Percentiles rank a stretch among this genome's conserved stretches.
Evolutionary conservation across 2,888 invertebrate species (phyloP).

Genomic region (Lithosia quadra): DNA sequence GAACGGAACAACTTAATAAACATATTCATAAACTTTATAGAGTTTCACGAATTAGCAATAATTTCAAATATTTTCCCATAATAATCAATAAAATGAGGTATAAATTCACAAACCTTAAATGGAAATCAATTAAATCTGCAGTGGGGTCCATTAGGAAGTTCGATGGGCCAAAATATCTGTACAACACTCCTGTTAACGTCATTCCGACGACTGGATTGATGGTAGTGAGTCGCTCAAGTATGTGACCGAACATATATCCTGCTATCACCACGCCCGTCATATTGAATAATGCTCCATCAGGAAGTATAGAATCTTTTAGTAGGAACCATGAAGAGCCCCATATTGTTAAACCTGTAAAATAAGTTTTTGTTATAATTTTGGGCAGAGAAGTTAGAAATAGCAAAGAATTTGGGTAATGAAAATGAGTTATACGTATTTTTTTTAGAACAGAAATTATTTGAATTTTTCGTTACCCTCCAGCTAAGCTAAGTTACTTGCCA

Average conservation of each 20-base stretch:
- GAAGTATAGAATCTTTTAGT: slow-evolving; percentile 67
- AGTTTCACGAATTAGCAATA: background rate
- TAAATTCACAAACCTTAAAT: slow-evolving; percentile 70
- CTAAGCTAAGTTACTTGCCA: no score
- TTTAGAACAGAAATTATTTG: no score
- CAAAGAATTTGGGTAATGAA: background rate
- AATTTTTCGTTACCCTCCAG: no score
- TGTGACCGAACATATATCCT: slow-evolving; percentile 77
- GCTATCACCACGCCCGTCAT: slow-evolving; percentile 70
- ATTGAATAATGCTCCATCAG: slow-evolving; percentile 71
- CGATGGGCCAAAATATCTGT: slow-evolving; percentile 69
- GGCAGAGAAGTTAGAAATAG: background rate
- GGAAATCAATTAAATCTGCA: slow-evolving; percentile 76
- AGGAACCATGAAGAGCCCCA: slow-evolving; percentile 79
- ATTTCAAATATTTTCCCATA: background rate
- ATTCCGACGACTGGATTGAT: slow-evolving; percentile 78
- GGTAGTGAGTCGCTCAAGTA: slow-evolving; percentile 76
- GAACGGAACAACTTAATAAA: no score
- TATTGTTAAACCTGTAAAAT: slow-evolving; percentile 70
- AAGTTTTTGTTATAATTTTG: slow-evolving; percentile 8
- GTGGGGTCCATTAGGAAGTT: slow-evolving; percentile 70
- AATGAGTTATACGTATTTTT: background rate
- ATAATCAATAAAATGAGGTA: slow-evolving; percentile 2
- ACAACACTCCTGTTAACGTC: slow-evolving; percentile 77
- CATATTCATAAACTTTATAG: no score